A percentile compares a stretch with the other conserved stretches of the same genome.
Evolutionary conservation across 2,888 invertebrate species (phyloP).

Genomic region (Spodoptera littoralis): DNA sequence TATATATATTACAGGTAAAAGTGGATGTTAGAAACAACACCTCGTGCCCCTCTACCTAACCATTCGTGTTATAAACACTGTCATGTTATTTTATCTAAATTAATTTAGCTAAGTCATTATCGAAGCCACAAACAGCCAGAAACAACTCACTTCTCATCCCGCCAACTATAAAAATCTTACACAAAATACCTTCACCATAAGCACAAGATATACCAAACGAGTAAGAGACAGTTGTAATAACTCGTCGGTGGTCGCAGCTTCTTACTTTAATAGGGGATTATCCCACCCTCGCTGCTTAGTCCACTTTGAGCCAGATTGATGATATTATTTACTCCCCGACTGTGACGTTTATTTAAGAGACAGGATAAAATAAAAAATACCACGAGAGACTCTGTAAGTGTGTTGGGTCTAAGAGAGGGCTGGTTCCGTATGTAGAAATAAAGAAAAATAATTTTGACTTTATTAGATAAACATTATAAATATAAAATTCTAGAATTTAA

Average conservation of each 20-base stretch:
- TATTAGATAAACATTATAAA: too few species aligned
- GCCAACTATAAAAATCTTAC: not conserved
- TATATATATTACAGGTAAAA: too few species aligned
- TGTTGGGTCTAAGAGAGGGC: not conserved
- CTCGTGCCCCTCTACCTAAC: too few species aligned
- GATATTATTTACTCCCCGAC: slow-evolving; percentile 53
- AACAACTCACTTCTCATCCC: not conserved
- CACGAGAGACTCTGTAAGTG: slow-evolving; percentile 1
- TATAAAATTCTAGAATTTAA: too few species aligned
- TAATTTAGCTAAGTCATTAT: too few species aligned
- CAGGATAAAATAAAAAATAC: slow-evolving; percentile 30
- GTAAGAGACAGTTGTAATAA: not conserved
- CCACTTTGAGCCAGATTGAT: slow-evolving; percentile 56
- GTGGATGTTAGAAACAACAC: too few species aligned
- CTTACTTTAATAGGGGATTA: slow-evolving; percentile 53
- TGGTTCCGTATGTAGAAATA: not conserved
- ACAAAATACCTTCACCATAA: slow-evolving; percentile 1
- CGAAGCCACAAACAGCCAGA: too few species aligned
- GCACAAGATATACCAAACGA: slow-evolving; percentile 1
- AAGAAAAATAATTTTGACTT: too few species aligned
- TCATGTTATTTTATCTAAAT: too few species aligned
- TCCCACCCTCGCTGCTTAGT: slow-evolving; percentile 35
- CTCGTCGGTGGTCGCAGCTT: slow-evolving; percentile 29
- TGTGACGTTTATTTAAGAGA: slow-evolving; percentile 37
- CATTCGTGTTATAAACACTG: too few species aligned